Conservation (phyloP, 2,113 vertebrate species). For the Pachycephala philippinensis region DNA sequence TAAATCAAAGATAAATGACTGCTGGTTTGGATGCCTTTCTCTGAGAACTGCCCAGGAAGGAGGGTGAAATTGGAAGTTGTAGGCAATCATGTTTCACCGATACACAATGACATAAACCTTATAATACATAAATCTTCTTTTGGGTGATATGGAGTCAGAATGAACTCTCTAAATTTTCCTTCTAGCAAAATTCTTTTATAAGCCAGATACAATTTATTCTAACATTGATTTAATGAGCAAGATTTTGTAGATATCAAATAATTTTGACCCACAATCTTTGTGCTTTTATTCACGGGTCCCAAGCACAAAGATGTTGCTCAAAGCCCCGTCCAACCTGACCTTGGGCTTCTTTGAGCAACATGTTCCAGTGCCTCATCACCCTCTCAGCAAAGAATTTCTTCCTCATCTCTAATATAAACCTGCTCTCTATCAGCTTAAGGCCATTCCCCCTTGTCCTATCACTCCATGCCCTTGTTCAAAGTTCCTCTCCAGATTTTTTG, state of each 20-base stretch:
- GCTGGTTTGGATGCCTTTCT: not conserved
- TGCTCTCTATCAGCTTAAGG: not conserved
- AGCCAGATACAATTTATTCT: not conserved
- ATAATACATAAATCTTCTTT: not conserved
- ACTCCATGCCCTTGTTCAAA: not conserved
- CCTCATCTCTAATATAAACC: not conserved
- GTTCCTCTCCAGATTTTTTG: not conserved
- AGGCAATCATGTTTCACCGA: not conserved
- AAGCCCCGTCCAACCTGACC: not conserved
- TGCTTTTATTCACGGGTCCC: not conserved
- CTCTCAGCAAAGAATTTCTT: not conserved
- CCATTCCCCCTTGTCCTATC: not conserved
- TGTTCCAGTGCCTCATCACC: too few relatives aligned
- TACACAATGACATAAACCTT: not conserved
- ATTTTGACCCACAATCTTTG: not conserved
- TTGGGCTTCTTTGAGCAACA: not conserved
- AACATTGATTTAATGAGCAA: not conserved
- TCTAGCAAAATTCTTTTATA: not conserved
- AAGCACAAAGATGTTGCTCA: not conserved
- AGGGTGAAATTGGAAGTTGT: not conserved
- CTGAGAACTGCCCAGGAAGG: conserved; percentile 1
- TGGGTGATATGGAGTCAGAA: not conserved
- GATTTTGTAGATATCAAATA: not conserved
- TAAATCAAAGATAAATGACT: conserved; percentile 28
- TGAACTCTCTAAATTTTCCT: not conserved